phyloP scores from a whole-genome alignment of 2,888 invertebrate species.

The Lamproptera curius region DNA sequence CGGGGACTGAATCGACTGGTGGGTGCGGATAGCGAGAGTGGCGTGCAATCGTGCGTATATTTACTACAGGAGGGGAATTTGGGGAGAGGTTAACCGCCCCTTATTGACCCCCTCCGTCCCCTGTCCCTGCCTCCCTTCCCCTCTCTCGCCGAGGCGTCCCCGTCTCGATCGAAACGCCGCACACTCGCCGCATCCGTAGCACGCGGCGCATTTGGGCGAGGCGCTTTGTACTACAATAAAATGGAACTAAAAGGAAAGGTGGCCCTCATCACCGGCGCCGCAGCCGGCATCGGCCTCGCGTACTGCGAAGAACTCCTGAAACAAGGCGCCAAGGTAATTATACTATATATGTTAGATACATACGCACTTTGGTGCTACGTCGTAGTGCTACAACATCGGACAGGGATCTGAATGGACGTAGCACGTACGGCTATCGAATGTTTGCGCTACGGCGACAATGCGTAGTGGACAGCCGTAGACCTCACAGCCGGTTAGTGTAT shows the following conservation, averaged over 20 bases:
- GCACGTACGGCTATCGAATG: neutral
- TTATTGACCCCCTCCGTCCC: slow-evolving; percentile 32
- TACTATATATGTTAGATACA: neutral
- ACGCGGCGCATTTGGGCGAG: slow-evolving; percentile 50
- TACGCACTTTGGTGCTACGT: neutral
- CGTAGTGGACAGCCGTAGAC: neutral
- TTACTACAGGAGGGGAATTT: slow-evolving; percentile 60
- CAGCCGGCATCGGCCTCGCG: slow-evolving; percentile 85
- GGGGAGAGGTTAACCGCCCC: slow-evolving; percentile 44
- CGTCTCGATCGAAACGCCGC: slow-evolving; percentile 68
- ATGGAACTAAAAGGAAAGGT: slow-evolving; percentile 88
- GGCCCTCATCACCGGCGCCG: slow-evolving; percentile 85
- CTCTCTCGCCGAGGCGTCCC: slow-evolving; percentile 31
- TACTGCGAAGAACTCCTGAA: slow-evolving; percentile 84
- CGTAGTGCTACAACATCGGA: slow-evolving; percentile 14
- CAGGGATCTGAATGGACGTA: slow-evolving; percentile 16
- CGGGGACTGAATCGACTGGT: slow-evolving; percentile 47
- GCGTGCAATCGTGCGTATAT: slow-evolving; percentile 62
- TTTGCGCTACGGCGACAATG: neutral
- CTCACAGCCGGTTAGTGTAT: slow-evolving; percentile 37
- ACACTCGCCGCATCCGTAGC: slow-evolving; percentile 40
- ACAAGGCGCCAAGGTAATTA: slow-evolving; percentile 84
- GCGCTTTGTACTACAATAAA: slow-evolving; percentile 35
- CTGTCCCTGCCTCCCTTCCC: slow-evolving; percentile 26
- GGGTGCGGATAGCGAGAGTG: slow-evolving; percentile 52